Base-by-base conservation (phyloP, 35 echinoderm and acorn worm genomes). In the Patiria miniata region DNA sequence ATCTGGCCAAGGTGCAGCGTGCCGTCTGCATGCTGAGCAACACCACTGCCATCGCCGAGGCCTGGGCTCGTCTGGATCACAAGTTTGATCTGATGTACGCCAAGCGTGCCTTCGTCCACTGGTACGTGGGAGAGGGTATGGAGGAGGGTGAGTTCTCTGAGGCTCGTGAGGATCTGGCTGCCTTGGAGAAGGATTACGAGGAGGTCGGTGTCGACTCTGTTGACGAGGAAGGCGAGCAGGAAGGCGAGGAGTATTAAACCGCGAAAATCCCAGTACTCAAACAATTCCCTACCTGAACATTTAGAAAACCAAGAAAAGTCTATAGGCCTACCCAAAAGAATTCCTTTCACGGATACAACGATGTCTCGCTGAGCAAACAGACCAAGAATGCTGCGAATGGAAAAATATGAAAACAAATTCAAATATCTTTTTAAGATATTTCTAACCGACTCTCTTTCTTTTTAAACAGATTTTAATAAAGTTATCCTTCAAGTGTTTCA, bases 31-130 rank as follows among this genome's bases (percentile, higher is more conserved):
- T 88, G 89, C 47, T 95, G 89, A 88, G 93, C 81, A 95, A 95
- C 93, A 95, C 93, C 79, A 95, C 93, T 7, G 93, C 93, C 79
- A 95, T 95, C 36, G 89, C 93, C 14, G 93, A 95, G 76, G 93
- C 93, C n/a, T 95, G 89, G 89, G 93, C 93, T 77, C 93, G 93
- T 91, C 89, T 95, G 26, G 80, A 95, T 83, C 89, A 91, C 47
- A 95, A 95, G 89, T 95, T 95, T 80, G 93, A 95, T 77, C 86
- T 95, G 85, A 95, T 95, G 93, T 95, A 95, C 42, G 88, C 85
- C 30, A 95, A 95, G 86, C 89, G 93, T 88, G 93, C 93, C 50
- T 95, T 95, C 58, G 93, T 95, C 53, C 93, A 95, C 47, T 95
- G 93, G 93, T 95, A 88, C 80, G 93, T 95, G 26, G 93, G 93